Conservation (phyloP, 2,113 vertebrate genomes). For the Cryptomyrus ogoouensis region DNA sequence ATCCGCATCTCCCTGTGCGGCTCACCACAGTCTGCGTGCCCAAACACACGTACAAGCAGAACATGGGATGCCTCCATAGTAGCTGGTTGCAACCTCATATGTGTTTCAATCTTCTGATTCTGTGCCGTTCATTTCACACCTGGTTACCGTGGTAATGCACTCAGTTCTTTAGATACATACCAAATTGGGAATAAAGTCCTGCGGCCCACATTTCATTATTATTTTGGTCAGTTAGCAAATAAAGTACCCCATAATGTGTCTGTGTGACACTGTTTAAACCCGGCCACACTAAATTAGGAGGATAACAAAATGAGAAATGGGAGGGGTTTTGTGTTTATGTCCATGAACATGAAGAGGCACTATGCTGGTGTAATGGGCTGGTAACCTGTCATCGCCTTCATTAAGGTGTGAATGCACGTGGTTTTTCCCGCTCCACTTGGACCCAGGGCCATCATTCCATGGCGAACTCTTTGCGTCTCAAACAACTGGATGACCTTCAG, state of each 20-base stretch:
- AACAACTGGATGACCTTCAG: conserved; percentile 91
- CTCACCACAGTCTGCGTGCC: conserved; percentile 73
- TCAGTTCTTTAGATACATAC: not conserved
- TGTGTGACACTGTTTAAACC: not conserved
- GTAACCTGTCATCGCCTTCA: conserved; percentile 88
- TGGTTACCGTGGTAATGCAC: not conserved
- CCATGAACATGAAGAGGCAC: not conserved
- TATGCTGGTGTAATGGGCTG: not conserved
- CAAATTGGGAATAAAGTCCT: not conserved
- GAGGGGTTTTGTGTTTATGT: not conserved
- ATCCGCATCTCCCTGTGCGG: conserved; percentile 95
- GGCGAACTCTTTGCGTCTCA: conserved; percentile 85
- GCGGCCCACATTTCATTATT: not conserved
- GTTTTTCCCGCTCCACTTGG: conserved; percentile 93
- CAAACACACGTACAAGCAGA: not conserved
- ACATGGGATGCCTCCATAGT: not conserved
- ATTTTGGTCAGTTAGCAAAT: not conserved
- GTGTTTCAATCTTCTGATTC: not conserved
- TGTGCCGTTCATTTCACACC: not conserved
- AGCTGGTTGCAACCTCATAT: not conserved
- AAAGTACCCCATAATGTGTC: not conserved
- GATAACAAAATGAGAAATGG: not conserved
- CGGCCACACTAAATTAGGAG: not conserved
- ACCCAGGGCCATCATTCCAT: conserved; percentile 91
- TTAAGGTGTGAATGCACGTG: conserved; percentile 80